Base-by-base conservation (phyloP, 2,113 vertebrate species). In the Podiceps cristatus region DNA sequence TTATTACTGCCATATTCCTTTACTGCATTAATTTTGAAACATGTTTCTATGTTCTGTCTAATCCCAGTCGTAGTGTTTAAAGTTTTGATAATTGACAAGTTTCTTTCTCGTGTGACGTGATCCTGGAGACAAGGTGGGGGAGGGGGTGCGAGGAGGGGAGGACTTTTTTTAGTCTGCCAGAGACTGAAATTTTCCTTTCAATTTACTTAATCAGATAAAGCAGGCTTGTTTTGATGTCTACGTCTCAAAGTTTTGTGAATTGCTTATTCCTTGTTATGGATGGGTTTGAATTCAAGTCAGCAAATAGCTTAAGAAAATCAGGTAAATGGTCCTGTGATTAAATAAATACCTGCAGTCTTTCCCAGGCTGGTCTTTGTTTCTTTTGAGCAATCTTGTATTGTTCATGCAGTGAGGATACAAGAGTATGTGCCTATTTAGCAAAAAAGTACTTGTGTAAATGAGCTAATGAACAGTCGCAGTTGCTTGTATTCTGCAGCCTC, bases 11-110 rank as follows among this genome's bases (percentile, higher is more conserved):
- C 50, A 2, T 78, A 52, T 84, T 44, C 92, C 60, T 68, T 92
- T 62, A 78, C 62, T 86, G 50, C 23, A 72, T 94, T 96, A 25
- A 63, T 91, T 96, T 96, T 92, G 63, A 86, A 86, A 90, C 23
- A 18, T 42, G 3, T 86, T 86, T 87, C 67, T 89, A n/a, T 86
- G 71, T 95, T 44, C 73, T 76, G 6, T 78, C 74, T 96, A 94
- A 96, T 84, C 8, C 10, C 56, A 35, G 40, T 80, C 82, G 89
- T 82, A n/a, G 20, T 45, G 37, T 55, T 79, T 77, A 15, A 90
- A 91, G 25, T 89, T 85, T 95, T 85, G 47, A 19, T 59, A 89
- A 86, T 0, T 62, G 85, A 35, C 17, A 83, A 18, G 60, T 68
- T 72, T 88, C n/a, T 66, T 89, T 79, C 86, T 75, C 37, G 13